These are phyloP conservation scores for Caenorhabditis virilis DNA, from an alignment of 2,888 invertebrate genomes.

Conservation along the genomic window DNA sequence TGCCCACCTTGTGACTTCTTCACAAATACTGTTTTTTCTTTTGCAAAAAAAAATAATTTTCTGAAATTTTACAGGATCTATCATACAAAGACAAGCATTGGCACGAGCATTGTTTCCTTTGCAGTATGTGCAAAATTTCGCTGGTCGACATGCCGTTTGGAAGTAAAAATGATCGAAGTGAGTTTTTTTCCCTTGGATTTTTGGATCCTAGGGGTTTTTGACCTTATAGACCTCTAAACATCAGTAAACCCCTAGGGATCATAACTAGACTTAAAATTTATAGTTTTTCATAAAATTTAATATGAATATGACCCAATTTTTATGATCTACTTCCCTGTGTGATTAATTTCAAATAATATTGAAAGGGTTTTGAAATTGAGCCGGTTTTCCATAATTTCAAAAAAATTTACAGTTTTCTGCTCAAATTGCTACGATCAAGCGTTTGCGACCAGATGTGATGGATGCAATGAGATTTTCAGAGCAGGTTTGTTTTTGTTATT, in stretches of 20 bases:
- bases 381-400: too few relatives aligned
- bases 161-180: constrained; percentile 91
- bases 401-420: constrained; percentile 74
- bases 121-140: constrained; percentile 92
- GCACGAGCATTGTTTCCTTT: constrained; percentile 99
- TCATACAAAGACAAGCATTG: constrained; percentile 99
- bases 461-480: constrained; percentile 96
- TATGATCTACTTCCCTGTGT: too few relatives aligned
- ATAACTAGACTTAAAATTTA: too few relatives aligned
- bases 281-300: too few relatives aligned
- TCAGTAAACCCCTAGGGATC: too few relatives aligned
- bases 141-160: constrained; percentile 99
- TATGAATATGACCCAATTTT: neutral
- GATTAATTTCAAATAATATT: too few relatives aligned
- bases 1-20: too few relatives aligned
- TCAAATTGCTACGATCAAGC: constrained; percentile 98
- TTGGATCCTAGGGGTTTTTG: neutral
- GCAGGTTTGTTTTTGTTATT: constrained; percentile 77
- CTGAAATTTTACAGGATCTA: constrained; percentile 80
- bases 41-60: neutral
- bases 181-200: too few relatives aligned
- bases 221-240: too few relatives aligned
- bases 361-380: too few relatives aligned
- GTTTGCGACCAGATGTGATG: constrained; percentile 98
- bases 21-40: too few relatives aligned